Evolutionary conservation across 2,797 vertebrate species (phyloP).

Genomic region (Fistularia tabacaria): DNA sequence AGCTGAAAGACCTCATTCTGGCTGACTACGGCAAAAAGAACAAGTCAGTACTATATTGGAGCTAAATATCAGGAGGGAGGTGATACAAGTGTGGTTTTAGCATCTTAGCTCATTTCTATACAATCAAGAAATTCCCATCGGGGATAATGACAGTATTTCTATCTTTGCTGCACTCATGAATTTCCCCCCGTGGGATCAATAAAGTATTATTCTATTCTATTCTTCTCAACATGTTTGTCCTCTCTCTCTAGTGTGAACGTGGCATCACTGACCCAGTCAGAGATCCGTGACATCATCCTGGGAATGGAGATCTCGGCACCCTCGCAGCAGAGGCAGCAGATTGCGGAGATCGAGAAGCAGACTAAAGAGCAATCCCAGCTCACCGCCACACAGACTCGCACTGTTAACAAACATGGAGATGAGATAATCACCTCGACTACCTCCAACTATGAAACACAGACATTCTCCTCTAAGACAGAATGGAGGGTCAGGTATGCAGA

Average conservation of each 20-base stretch:
- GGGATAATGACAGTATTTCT: no score
- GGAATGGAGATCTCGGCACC: conserved; percentile 99
- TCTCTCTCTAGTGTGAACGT: conserved; percentile 87
- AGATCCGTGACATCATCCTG: conserved; percentile 98
- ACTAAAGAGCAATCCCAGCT: conserved; percentile 99
- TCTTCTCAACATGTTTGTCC: conserved; percentile 1
- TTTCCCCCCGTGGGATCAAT: conserved; percentile 12
- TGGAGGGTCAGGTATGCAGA: conserved; percentile 91
- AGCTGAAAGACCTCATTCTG: conserved; percentile 97
- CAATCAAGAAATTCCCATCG: no score
- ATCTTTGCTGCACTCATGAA: neutral
- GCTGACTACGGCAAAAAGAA: conserved; percentile 99
- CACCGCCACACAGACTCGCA: conserved; percentile 96
- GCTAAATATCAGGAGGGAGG: neutral
- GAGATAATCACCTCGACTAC: conserved; percentile 99
- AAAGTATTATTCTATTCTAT: no score
- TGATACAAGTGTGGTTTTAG: no score
- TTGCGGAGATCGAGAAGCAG: conserved; percentile 99
- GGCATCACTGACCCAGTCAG: conserved; percentile 95
- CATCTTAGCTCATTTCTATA: no score
- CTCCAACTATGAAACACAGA: conserved; percentile 99
- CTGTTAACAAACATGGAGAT: conserved; percentile 97
- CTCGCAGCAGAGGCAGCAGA: conserved; percentile 97
- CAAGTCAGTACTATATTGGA: conserved; percentile 80
- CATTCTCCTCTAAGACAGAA: conserved; percentile 98